These are phyloP conservation scores for Petrocephalus zakoni DNA, from an alignment of 2,113 vertebrate genomes.

Conservation along the genomic window DNA sequence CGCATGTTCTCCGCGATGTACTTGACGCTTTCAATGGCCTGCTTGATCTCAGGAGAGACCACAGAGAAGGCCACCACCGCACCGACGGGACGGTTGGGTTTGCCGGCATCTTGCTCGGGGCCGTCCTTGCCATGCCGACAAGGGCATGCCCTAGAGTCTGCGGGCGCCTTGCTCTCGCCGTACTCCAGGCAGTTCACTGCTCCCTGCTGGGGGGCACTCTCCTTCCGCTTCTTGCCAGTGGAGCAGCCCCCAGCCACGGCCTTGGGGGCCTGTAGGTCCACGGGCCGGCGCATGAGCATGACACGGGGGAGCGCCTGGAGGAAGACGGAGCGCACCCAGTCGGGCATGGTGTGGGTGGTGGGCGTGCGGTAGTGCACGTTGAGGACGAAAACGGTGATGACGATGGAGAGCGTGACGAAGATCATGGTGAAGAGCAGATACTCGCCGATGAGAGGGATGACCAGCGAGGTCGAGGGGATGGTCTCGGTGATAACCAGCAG, in stretches of 20 bases:
- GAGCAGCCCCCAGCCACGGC: background rate
- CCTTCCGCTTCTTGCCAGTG: conserved; percentile 48
- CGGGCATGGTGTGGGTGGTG: conserved; percentile 80
- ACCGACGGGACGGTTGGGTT: conserved; percentile 57
- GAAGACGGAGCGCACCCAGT: conserved; percentile 77
- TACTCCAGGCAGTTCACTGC: conserved; percentile 58
- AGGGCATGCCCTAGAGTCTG: conserved; percentile 39
- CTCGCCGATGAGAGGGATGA: conserved; percentile 87
- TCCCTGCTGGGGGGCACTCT: conserved; percentile 26
- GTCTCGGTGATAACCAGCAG: conserved; percentile 78
- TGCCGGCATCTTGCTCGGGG: conserved; percentile 14
- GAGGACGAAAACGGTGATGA: conserved; percentile 87
- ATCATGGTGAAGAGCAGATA: conserved; percentile 98
- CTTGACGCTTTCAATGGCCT: conserved; percentile 74
- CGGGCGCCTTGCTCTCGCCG: conserved; percentile 43
- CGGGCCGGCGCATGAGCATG: conserved; percentile 78
- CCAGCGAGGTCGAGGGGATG: conserved; percentile 87
- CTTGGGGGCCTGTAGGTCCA: conserved; percentile 53
- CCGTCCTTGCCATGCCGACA: conserved; percentile 40
- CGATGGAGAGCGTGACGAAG: conserved; percentile 88
- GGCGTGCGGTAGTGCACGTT: conserved; percentile 89
- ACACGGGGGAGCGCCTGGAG: conserved; percentile 72
- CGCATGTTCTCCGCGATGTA: conserved; percentile 90
- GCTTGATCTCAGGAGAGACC: conserved; percentile 73
- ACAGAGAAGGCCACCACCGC: conserved; percentile 55